These are phyloP conservation scores for Pollenia griseotomentosa DNA, from an alignment of 2,888 invertebrate species.

Conservation along the genomic window DNA sequence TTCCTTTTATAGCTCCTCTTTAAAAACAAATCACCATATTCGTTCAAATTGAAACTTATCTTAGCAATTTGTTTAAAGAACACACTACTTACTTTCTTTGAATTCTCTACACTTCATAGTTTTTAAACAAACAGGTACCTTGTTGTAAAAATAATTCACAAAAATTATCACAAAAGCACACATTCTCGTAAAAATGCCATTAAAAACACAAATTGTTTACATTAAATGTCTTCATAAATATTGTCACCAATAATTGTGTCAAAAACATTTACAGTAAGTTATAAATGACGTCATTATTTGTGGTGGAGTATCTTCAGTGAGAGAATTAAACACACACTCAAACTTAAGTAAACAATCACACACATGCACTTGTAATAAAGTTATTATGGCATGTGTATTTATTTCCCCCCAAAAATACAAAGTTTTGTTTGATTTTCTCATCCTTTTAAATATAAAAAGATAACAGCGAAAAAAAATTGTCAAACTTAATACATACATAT, in stretches of 20 bases:
- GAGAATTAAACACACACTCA: not conserved
- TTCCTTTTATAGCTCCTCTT: too few species aligned
- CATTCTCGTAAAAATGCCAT: not conserved
- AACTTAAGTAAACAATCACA: not conserved
- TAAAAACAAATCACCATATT: not conserved
- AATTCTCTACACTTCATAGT: not conserved
- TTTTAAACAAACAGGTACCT: not conserved
- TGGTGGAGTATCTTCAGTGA: conserved; percentile 6
- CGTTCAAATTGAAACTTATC: not conserved
- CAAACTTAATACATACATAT: too few species aligned
- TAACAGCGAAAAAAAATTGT: not conserved
- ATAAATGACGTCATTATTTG: conserved; percentile 55
- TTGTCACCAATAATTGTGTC: conserved; percentile 52
- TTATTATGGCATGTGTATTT: not conserved
- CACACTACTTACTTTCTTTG: not conserved
- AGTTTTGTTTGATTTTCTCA: not conserved
- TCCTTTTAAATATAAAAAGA: conserved; percentile 3
- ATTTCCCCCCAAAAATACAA: not conserved
- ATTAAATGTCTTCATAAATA: conserved; percentile 51
- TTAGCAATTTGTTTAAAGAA: not conserved
- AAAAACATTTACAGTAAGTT: conserved; percentile 40
- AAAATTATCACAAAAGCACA: not conserved
- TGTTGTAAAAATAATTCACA: not conserved
- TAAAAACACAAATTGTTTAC: conserved; percentile 25
- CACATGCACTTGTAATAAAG: not conserved